These are phyloP conservation scores for Drosophila mayaguana DNA, from an alignment of 2,888 invertebrate species.

Conservation along the genomic window DNA sequence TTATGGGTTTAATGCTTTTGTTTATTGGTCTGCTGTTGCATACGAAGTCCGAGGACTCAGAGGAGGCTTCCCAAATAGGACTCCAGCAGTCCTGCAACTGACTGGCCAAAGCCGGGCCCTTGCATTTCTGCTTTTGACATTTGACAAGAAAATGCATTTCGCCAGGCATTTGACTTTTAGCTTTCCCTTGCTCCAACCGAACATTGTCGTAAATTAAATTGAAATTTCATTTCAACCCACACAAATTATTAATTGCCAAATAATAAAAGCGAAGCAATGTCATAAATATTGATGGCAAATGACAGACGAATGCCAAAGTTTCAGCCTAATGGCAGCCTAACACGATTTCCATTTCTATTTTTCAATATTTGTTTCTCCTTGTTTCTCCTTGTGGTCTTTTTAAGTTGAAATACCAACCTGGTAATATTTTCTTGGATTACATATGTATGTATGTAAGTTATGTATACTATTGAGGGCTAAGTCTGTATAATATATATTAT, in stretches of 20 bases:
- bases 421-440: too few species aligned
- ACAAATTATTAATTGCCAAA: slow-evolving; percentile 49
- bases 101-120: not conserved
- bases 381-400: not conserved
- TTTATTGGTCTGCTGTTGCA: slow-evolving; percentile 79
- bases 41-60: slow-evolving; percentile 23
- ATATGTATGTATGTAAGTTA: too few species aligned
- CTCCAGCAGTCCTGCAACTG: not conserved
- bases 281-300: slow-evolving; percentile 61
- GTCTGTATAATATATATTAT: too few species aligned
- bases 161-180: slow-evolving; percentile 39
- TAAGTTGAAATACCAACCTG: not conserved
- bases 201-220: slow-evolving; percentile 52
- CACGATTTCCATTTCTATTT: slow-evolving; percentile 46
- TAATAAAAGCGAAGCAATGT: slow-evolving; percentile 45
- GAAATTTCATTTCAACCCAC: slow-evolving; percentile 33
- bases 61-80: not conserved
- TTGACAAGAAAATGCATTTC: slow-evolving; percentile 73
- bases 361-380: not conserved
- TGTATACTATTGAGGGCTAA: too few species aligned
- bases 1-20: slow-evolving; percentile 82
- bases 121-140: slow-evolving; percentile 56
- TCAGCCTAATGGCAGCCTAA: slow-evolving; percentile 51
- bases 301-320: slow-evolving; percentile 28
- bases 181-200: slow-evolving; percentile 4